Evolutionary conservation across 2,113 vertebrate genomes (phyloP), one percentile per base, ranked within the genome.

Genomic region (Gila orcuttii): DNA sequence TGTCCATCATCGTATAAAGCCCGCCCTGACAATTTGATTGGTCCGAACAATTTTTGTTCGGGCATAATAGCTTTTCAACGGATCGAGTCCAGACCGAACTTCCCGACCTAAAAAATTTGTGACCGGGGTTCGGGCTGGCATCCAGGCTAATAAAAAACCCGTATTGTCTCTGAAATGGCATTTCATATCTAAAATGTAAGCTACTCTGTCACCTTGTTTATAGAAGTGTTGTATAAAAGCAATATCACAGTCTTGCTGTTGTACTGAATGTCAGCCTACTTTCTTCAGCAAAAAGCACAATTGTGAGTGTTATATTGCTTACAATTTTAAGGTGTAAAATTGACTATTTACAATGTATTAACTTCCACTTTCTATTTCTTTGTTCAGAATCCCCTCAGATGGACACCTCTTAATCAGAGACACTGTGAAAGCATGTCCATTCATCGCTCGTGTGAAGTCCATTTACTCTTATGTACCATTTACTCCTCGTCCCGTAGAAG

Each of bases 391-490:
- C 90, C 0, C 0, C 86, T 85, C 7, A 88, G 6, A 95, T 95
- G 95, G 94, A 95, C 42, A 95, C 93, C 4, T 94, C 94, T 1
- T 92, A 93, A 92, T 89, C 88, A 91, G 87, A 79, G 86, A 0
- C 45, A 47, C 42, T 2, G 19, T 23, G 79, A 85, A 52, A 31
- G 83, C 79, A 69, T 84, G 66, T 85, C 80, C 60, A 73, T 47
- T 39, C n/a, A 13, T 31, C 39, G 17, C 59, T 74, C 77, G 12
- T 88, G 57, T 87, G 50, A 90, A 83, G 62, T 82, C 88, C 82
- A 17, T 59, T 79, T 69, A 45, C 73, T 77, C 73, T 85, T 74
- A 55, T 88, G 28, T n/a, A n/a, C 88, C 82, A 17, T 59, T 79
- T 28, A 28, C 28, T 17, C 55, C 0, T 4, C 60, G 36, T 45